phyloP scores from a whole-genome alignment of 2,113 vertebrate genomes.

The Barbus barbus region DNA sequence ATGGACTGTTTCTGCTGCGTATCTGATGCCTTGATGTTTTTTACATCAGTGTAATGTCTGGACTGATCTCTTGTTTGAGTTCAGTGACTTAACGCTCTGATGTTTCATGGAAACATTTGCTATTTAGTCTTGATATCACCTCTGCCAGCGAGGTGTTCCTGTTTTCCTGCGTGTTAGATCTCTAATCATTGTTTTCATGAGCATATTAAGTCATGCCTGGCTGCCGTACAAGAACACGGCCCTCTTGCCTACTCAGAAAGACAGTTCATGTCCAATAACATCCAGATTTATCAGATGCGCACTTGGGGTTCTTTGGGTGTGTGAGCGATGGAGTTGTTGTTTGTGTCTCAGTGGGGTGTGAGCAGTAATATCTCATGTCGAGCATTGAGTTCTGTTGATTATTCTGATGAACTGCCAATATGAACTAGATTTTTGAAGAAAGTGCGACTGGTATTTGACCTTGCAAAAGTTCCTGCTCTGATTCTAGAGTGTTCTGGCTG shows the following conservation, averaged over 20 bases:
- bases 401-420: neutral
- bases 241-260: neutral
- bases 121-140: constrained; percentile 28
- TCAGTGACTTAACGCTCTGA: constrained; percentile 10
- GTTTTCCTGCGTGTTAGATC: constrained; percentile 25
- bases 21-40: constrained; percentile 15
- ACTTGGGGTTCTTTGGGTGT: neutral
- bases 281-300: neutral
- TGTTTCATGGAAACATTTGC: constrained; percentile 32
- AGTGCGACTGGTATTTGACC: neutral
- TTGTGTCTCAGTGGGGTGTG: neutral
- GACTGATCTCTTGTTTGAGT: constrained; percentile 28
- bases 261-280: neutral
- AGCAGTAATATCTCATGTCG: neutral
- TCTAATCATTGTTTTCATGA: constrained; percentile 21
- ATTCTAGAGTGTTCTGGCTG: neutral
- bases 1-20: neutral
- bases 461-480: neutral
- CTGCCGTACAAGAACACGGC: neutral
- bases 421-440: neutral
- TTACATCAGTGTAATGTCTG: constrained; percentile 33
- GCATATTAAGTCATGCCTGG: neutral
- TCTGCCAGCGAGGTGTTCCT: constrained; percentile 35
- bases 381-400: neutral
- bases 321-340: neutral